A percentile compares a stretch with the other conserved stretches of the same genome.
Evolutionary conservation across 2,888 invertebrate genomes (phyloP).

Genomic region (Rutpela maculata): DNA sequence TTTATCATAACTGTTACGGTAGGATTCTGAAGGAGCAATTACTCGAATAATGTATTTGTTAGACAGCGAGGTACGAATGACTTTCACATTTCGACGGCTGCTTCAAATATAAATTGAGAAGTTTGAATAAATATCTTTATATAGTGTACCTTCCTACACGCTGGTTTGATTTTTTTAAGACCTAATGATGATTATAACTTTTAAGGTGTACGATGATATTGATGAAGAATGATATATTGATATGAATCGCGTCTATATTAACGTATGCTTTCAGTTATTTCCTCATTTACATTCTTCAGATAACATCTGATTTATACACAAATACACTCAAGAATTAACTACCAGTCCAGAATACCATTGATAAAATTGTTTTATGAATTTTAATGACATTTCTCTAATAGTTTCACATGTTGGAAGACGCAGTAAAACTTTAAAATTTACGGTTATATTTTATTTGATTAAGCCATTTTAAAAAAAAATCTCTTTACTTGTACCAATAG

Average conservation of each 20-base stretch:
- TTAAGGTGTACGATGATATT: conserved; percentile 7
- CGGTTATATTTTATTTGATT: too few relatives aligned
- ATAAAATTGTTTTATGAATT: conserved; percentile 1
- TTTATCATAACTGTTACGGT: background rate
- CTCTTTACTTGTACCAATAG: too few relatives aligned
- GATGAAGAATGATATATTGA: conserved; percentile 9
- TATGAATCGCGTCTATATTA: background rate
- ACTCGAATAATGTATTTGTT: background rate
- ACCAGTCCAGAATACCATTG: background rate
- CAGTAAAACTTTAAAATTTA: background rate
- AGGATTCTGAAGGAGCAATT: background rate
- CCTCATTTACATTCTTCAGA: conserved; percentile 6
- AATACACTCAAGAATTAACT: background rate
- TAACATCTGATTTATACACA: conserved; percentile 7
- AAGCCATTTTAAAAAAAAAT: too few relatives aligned
- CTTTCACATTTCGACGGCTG: background rate
- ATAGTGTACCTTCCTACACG: conserved; percentile 1
- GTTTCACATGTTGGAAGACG: background rate
- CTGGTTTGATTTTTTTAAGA: background rate
- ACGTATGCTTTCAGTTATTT: conserved; percentile 8
- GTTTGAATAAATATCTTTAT: conserved; percentile 7
- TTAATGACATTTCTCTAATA: background rate
- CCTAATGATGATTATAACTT: conserved; percentile 4
- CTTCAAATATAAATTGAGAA: background rate
- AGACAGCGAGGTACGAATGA: background rate